Evolutionary conservation across 2,888 invertebrate genomes (phyloP), one percentile per base, ranked within the genome.

Genomic region (Harpalus rufipes): DNA sequence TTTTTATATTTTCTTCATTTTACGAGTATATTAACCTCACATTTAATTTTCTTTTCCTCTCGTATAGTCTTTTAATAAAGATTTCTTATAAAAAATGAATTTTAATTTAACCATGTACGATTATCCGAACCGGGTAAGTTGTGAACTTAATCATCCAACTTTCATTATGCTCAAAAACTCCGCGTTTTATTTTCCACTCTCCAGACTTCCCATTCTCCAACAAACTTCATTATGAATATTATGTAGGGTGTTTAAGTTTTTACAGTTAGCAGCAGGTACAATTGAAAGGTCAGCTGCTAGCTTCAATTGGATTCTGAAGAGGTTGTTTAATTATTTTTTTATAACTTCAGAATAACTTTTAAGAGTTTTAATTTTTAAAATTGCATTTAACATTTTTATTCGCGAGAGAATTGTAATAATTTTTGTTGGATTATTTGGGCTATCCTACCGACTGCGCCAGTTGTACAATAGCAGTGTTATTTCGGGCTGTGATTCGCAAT

Each of bases 31-130:
- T 51, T 8, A 51, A 4, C 10, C 12, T 8, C 44, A 10, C 5
- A 51, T 51, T 51, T 51, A 51, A 51, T 51, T 51, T 51, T 12
- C 10, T 51, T 51, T 32, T 5, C 44, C 10, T 51, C 44, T 51
- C 44, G 1, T 63, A 8, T 25, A 21, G 12, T 25, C 7, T 68
- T 74, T 74, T 74, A 74, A 74, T 74, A 44, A 74, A 74, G 72
- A 16, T 68, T 44, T 74, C 72, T 41, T 74, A 74, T 74, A 74
- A 74, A 74, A 74, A 74, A 74, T 74, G 72, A 44, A 74, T 41
- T 74, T 74, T 74, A 74, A 74, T 74, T 74, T 44, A 39, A 44
- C 72, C 72, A 74, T 44, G 14, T 44, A 7, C 41, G 72, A 74
- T 74, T 74, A 74, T 74, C 51, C 16, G 39, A 41, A 63, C 25